A percentile compares a stretch with the other conserved stretches of the same genome.
Conservation (phyloP, 2,113 vertebrate genomes). For the Hypanus sabinus region DNA sequence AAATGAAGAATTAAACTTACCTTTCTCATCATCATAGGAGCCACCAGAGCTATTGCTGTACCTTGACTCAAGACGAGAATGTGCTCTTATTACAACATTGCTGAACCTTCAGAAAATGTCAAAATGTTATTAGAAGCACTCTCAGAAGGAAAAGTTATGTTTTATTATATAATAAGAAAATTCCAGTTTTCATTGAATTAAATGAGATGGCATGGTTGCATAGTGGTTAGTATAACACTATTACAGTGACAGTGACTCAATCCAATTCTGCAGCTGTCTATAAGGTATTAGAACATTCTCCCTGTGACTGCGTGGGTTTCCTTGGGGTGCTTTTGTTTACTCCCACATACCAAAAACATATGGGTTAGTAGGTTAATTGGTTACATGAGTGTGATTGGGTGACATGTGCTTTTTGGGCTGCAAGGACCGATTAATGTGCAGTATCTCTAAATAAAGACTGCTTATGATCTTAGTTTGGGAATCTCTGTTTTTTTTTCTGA, state of each 20-base stretch:
- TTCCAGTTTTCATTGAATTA: background rate
- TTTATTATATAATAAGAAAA: background rate
- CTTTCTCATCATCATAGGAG: constrained; percentile 94
- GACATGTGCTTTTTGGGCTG: too few species aligned
- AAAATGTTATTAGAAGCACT: constrained; percentile 39
- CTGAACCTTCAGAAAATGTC: constrained; percentile 59
- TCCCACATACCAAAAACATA: too few species aligned
- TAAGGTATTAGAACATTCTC: too few species aligned
- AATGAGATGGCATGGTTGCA: too few species aligned
- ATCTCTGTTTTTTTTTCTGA: background rate
- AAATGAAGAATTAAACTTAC: constrained; percentile 57
- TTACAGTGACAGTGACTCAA: too few species aligned
- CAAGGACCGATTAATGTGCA: too few species aligned
- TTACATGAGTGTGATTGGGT: too few species aligned
- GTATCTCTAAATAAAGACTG: background rate
- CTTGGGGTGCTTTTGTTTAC: too few species aligned
- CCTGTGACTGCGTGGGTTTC: too few species aligned
- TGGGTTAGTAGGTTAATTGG: too few species aligned
- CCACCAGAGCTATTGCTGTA: constrained; percentile 98
- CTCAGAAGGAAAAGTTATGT: background rate
- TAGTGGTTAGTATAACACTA: too few species aligned
- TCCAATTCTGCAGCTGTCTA: too few species aligned
- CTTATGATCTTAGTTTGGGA: background rate
- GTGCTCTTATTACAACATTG: constrained; percentile 73
- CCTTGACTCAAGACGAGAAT: constrained; percentile 92